phyloP scores from a whole-genome alignment of 2,797 vertebrate genomes.

The Kryptopterus vitreolus region DNA sequence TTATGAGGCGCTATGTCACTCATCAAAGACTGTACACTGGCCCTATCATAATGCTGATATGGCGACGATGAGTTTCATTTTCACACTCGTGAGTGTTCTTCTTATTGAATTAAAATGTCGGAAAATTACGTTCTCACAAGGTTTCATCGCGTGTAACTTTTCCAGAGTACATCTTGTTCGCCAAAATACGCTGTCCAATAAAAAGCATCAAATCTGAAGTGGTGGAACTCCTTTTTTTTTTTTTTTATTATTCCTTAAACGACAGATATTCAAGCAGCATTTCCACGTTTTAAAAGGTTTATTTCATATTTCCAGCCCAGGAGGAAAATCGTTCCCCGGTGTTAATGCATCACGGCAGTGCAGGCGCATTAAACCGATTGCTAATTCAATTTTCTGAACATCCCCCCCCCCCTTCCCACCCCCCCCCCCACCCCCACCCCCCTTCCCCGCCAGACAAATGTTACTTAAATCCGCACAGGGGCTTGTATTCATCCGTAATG shows the following conservation, averaged over 20 bases:
- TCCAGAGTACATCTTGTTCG: too few species aligned
- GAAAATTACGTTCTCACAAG: too few species aligned
- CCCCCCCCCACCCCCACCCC: slow-evolving; percentile 19
- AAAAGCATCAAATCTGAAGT: background rate
- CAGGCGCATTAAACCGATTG: slow-evolving; percentile 35
- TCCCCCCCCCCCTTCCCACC: slow-evolving; percentile 33
- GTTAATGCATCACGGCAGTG: slow-evolving; percentile 28
- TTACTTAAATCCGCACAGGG: slow-evolving; percentile 33
- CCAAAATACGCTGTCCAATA: too few species aligned
- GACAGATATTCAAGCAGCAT: slow-evolving; percentile 1
- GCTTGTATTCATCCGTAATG: slow-evolving; percentile 49
- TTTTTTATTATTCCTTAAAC: background rate
- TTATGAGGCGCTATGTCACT: too few species aligned
- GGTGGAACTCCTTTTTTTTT: slow-evolving; percentile 2
- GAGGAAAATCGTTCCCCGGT: slow-evolving; percentile 6
- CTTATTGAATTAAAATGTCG: too few species aligned
- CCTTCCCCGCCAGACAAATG: slow-evolving; percentile 34
- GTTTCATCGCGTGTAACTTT: too few species aligned
- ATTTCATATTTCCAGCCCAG: slow-evolving; percentile 17
- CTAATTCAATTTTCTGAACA: slow-evolving; percentile 47
- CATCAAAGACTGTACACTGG: too few species aligned
- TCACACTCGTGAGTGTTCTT: too few species aligned
- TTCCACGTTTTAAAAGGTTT: background rate
- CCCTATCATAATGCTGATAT: too few species aligned
- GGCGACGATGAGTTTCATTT: too few species aligned